Evolutionary conservation across 2,888 invertebrate genomes (phyloP), one percentile per base, ranked within the genome.

Genomic region (Mesoligia furuncula): DNA sequence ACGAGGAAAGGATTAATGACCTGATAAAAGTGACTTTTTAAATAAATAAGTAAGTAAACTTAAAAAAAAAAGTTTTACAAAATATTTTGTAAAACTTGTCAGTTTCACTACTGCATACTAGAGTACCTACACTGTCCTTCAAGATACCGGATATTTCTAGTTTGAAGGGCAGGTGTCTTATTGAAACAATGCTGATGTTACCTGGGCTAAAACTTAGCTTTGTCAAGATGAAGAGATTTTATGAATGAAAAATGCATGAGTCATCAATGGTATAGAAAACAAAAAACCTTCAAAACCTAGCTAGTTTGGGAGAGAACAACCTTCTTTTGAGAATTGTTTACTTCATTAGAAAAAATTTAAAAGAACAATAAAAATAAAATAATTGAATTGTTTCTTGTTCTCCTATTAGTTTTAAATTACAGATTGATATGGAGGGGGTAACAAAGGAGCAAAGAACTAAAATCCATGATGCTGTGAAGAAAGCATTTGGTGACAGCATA

Each of bases 401-500:
- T 6, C 36, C 6, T 36, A 0, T 36, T 36, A 27, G 6, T 65
- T 51, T 51, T 61, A 0, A 48, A 59, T 92, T 92, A 27, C 95
- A 98, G 95, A 95, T 98, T 80, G 97, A 98, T 85, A 98, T 98
- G 2, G 98, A 97, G 0, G 95, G 97, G 13, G 95, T 98, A 85
- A 95, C 97, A 48, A 99, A 99, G 91, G 98, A 98, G 48, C 96
- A 98, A 66, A 97, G 99, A 68, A 98, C 97, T 7, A 96, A 96
- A 88, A 97, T 99, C 70, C 99, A 99, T 91, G 97, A 97, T 81
- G 97, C 98, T 48, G 97, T 99, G 0, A 98, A 98, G 90, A 97
- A 97, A 76, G 95, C 97, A 0, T 98, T 97, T 91, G 97, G 97
- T 11, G 95, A 96, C 0, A 97, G 97, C 80, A 95, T 98, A 15